These are phyloP conservation scores for Tachina grossa DNA, from an alignment of 2,888 invertebrate genomes.

Conservation along the genomic window DNA sequence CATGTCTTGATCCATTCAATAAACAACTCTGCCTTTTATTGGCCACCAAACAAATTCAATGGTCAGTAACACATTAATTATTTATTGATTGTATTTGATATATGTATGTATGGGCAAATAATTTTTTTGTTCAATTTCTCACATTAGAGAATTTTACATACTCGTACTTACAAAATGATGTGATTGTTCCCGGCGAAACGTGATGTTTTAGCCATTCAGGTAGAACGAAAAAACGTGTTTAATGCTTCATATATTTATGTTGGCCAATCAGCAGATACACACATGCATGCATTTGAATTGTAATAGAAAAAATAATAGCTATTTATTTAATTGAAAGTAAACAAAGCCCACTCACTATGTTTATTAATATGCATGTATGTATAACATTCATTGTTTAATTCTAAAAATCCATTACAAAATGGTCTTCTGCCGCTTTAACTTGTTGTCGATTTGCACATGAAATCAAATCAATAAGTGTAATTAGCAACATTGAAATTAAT, in stretches of 20 bases:
- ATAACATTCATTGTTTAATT: not conserved
- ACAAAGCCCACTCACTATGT: not conserved
- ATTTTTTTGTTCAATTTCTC: slow-evolving; percentile 11
- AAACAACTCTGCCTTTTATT: not conserved
- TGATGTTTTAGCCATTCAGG: slow-evolving; percentile 43
- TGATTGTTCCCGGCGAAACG: slow-evolving; percentile 18
- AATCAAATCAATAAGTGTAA: slow-evolving; percentile 1
- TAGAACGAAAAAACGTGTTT: slow-evolving; percentile 55
- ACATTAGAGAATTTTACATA: slow-evolving; percentile 16
- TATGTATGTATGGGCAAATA: not conserved
- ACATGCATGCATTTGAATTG: not conserved
- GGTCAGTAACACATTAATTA: slow-evolving; percentile 33
- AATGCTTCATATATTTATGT: not conserved
- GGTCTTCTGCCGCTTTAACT: slow-evolving; percentile 20
- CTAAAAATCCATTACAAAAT: not conserved
- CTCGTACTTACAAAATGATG: slow-evolving; percentile 11
- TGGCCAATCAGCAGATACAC: not conserved
- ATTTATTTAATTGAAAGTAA: slow-evolving; percentile 3
- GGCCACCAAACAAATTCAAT: not conserved
- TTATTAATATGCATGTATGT: not conserved
- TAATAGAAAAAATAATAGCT: not conserved
- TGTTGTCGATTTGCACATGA: not conserved
- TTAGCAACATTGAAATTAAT: slow-evolving; percentile 11
- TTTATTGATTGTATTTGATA: not conserved
- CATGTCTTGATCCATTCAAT: slow-evolving; percentile 6